Percentiles rank a stretch among this genome's conserved stretches.
Evolutionary conservation across 2,113 vertebrate genomes (phyloP).

Genomic region (Sebastes schlegelii): DNA sequence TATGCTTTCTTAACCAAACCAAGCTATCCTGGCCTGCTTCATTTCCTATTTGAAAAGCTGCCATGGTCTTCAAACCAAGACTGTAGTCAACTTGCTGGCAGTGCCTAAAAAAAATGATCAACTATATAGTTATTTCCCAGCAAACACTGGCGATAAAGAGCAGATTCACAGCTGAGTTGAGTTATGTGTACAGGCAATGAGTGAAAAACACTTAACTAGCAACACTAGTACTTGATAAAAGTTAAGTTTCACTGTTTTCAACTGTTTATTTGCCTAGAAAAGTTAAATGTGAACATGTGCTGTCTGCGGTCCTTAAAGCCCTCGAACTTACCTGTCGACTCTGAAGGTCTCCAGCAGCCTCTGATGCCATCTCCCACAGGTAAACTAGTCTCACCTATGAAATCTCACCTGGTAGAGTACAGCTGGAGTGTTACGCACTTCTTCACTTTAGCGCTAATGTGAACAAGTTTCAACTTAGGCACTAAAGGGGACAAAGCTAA

Average conservation of each 20-base stretch:
- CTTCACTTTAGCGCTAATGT: not conserved
- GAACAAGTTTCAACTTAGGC: not conserved
- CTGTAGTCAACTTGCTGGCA: not conserved
- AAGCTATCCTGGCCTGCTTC: not conserved
- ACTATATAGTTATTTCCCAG: not conserved
- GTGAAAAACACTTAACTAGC: not conserved
- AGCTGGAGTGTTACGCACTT: not conserved
- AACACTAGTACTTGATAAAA: not conserved
- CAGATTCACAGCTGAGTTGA: slow-evolving; percentile 4
- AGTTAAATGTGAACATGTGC: not conserved
- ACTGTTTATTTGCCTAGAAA: not conserved
- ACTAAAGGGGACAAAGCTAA: slow-evolving; percentile 2
- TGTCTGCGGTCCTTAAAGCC: slow-evolving; percentile 12
- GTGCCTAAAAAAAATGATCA: not conserved
- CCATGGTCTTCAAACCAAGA: not conserved
- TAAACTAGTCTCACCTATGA: slow-evolving; percentile 28
- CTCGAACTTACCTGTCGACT: slow-evolving; percentile 72
- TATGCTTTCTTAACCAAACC: not conserved
- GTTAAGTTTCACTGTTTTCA: not conserved
- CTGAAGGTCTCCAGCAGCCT: slow-evolving; percentile 47
- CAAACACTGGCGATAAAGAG: not conserved
- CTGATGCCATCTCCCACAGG: slow-evolving; percentile 31
- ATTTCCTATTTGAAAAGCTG: not conserved
- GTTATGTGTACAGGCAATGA: not conserved
- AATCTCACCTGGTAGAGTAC: slow-evolving; percentile 1